Evolutionary conservation across 2,113 vertebrate genomes (phyloP), one percentile per base, ranked within the genome.

Genomic region (Vanacampus margaritifer): DNA sequence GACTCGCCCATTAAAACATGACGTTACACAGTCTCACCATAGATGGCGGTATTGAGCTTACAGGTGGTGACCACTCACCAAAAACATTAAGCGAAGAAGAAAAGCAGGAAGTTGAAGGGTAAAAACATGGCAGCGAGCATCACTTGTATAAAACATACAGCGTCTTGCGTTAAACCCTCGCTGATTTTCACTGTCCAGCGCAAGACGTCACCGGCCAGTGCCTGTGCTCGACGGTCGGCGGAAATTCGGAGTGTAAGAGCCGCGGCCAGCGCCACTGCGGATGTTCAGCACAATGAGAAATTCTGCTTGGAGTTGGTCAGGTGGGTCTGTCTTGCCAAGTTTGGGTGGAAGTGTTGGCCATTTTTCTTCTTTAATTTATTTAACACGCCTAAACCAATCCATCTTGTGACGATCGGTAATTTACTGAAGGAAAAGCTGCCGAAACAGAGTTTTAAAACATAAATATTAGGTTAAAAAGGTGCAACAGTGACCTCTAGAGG

Each of bases 221-320:
- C 68, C 7, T 63, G 73, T 28, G 2, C 70, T 6, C 75, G 58
- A 0, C 76, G 79, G 59, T 58, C 65, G 10, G 48, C 74, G 5
- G 81, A 72, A 17, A 35, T 82, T 0, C 80, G 65, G 62, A 73
- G 72, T 53, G 67, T 81, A 10, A 81, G 87, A 63, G 11, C 77
- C 5, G 68, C 83, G 5, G 68, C 58, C 23, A 76, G 73, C 69
- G 71, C 80, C 4, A 28, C 73, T 0, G 13, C 45, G 1, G 80
- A 79, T 1, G 41, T 69, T 0, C 73, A 77, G 1, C 67, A 86
- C 21, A 80, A 78, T 26, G 80, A 92, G 28, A 81, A 84, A 17
- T 90, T 77, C 80, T 93, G 92, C 2, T 65, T 92, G 78, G 78
- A 90, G 6, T 73, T 92, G 63, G 91, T 93, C 32, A 83, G 91